Conservation (phyloP, 1,140 invertebrate species). For the Atta cephalotes region DNA sequence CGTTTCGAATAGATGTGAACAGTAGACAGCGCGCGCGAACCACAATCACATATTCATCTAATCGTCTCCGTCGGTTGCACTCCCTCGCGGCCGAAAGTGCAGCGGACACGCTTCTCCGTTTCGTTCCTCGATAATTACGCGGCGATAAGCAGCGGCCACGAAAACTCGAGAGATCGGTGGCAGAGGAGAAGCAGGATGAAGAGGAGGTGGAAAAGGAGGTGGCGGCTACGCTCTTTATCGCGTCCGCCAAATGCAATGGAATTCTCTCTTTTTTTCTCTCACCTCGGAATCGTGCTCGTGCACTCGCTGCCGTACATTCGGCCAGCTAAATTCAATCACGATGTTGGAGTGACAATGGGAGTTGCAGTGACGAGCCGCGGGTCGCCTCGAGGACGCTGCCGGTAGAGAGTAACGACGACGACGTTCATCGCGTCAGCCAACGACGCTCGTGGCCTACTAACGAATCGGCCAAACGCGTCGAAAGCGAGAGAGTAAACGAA, state of each 20-base stretch:
- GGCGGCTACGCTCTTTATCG: background rate
- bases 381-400: background rate
- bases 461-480: background rate
- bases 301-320: slow-evolving; percentile 16
- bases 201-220: slow-evolving; percentile 26
- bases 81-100: background rate
- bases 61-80: background rate
- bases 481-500: background rate
- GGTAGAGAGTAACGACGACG: background rate
- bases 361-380: background rate
- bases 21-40: background rate
- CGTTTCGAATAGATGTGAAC: background rate
- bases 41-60: background rate
- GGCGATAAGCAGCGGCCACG: slow-evolving; percentile 14
- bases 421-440: slow-evolving; percentile 46
- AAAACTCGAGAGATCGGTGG: background rate
- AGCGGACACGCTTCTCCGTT: slow-evolving; percentile 19
- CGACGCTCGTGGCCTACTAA: slow-evolving; percentile 55
- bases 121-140: slow-evolving; percentile 4
- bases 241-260: background rate
- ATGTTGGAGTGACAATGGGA: slow-evolving; percentile 1
- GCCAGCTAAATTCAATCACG: slow-evolving; percentile 18
- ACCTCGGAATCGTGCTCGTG: slow-evolving; percentile 64
- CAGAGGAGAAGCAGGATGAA: background rate
- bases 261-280: slow-evolving; percentile 32